Conservation (phyloP, 2,888 invertebrate species). For the Synergus japonicus region DNA sequence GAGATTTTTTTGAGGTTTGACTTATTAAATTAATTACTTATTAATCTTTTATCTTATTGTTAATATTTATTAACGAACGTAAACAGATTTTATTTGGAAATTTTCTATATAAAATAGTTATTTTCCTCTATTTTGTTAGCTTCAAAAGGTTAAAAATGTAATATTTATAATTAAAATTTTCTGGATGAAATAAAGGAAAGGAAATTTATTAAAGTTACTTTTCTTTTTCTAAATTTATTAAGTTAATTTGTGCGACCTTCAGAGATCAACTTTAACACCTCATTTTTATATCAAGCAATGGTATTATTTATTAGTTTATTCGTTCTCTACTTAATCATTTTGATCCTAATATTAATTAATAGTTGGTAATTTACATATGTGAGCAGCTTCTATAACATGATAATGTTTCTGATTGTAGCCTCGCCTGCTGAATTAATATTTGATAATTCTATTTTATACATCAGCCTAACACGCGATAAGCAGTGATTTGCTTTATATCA, state of each 20-base stretch:
- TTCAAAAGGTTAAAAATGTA: not conserved
- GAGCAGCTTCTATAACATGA: slow-evolving; percentile 37
- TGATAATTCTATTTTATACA: slow-evolving; percentile 24
- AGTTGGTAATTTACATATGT: slow-evolving; percentile 19
- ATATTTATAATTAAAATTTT: not conserved
- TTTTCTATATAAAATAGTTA: not conserved
- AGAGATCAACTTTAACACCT: slow-evolving; percentile 5
- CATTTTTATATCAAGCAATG: not conserved
- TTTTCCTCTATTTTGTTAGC: not conserved
- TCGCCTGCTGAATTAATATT: slow-evolving; percentile 33
- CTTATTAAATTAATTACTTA: too few relatives aligned
- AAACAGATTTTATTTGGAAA: not conserved
- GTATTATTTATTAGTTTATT: slow-evolving; percentile 3
- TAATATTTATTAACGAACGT: not conserved
- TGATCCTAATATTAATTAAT: slow-evolving; percentile 4
- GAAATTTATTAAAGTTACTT: not conserved
- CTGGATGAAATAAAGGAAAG: not conserved
- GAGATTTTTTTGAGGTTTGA: not conserved
- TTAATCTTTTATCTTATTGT: not conserved
- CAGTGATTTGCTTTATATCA: slow-evolving; percentile 36
- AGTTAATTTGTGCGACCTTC: slow-evolving; percentile 10
- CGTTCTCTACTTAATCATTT: slow-evolving; percentile 8
- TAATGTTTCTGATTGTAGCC: slow-evolving; percentile 40
- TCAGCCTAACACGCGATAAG: slow-evolving; percentile 41
- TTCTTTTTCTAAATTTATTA: not conserved